These are phyloP conservation scores for Amphiduros pacificus DNA, from an alignment of 2,888 invertebrate genomes.

Conservation along the genomic window DNA sequence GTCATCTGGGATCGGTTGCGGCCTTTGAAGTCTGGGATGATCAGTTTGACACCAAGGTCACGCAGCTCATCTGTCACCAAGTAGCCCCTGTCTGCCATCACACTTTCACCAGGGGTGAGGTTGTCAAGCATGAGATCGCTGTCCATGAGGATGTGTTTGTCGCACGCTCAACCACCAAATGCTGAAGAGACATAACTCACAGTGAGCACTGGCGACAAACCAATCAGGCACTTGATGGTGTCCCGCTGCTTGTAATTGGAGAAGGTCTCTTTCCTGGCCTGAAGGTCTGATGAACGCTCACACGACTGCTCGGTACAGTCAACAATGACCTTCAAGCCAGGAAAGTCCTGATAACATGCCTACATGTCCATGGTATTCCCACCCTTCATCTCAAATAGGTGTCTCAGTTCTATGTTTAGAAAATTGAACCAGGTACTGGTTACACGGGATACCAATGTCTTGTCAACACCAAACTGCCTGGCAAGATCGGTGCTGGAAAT, in stretches of 20 bases:
- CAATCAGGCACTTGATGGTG: constrained; percentile 20
- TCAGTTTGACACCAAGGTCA: constrained; percentile 20
- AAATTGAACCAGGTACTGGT: background rate
- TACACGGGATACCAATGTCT: background rate
- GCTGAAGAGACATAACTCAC: constrained; percentile 21
- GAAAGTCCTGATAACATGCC: background rate
- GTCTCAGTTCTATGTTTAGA: background rate
- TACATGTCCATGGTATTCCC: background rate
- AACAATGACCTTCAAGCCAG: background rate
- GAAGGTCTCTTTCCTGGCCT: constrained; percentile 17
- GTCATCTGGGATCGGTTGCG: constrained; percentile 15
- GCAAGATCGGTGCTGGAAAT: background rate
- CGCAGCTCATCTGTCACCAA: constrained; percentile 5
- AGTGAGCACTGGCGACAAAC: constrained; percentile 21
- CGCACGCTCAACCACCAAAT: constrained; percentile 24
- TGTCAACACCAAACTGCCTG: background rate
- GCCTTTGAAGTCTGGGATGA: constrained; percentile 24
- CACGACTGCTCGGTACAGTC: constrained; percentile 22
- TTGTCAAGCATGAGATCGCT: constrained; percentile 6
- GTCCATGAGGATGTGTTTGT: constrained; percentile 18
- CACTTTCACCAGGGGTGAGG: constrained; percentile 10
- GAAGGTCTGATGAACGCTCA: constrained; percentile 14
- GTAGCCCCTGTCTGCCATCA: constrained; percentile 26
- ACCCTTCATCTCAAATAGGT: constrained; percentile 1
- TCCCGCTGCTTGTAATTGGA: constrained; percentile 21